Evolutionary conservation across 2,888 invertebrate genomes (phyloP).

Genomic region (Melikaiella ostensackeni): DNA sequence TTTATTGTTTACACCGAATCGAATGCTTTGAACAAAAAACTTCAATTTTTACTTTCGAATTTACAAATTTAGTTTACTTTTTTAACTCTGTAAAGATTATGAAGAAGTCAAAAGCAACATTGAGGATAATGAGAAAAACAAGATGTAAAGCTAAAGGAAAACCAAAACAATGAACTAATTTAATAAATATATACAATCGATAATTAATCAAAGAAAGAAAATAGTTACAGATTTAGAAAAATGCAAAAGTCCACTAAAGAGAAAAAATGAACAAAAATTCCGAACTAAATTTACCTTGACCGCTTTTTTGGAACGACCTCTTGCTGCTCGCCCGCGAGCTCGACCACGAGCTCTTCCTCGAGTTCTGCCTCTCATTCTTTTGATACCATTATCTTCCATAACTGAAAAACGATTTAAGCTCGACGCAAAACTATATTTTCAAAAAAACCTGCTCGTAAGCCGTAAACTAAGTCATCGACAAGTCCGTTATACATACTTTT

Average conservation of each 20-base stretch:
- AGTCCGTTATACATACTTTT: background rate
- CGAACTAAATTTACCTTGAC: constrained; percentile 79
- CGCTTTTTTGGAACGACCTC: constrained; percentile 87
- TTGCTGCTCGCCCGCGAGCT: constrained; percentile 83
- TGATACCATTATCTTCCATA: constrained; percentile 78
- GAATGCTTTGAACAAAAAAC: too few species aligned
- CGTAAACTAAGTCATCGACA: background rate
- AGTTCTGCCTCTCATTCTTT: constrained; percentile 86
- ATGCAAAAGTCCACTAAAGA: constrained; percentile 1
- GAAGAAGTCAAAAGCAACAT: too few species aligned
- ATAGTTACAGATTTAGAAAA: background rate
- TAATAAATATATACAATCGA: too few species aligned
- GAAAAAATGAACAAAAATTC: background rate
- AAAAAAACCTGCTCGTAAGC: background rate
- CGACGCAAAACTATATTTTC: background rate
- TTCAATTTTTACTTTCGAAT: too few species aligned
- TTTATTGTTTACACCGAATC: too few species aligned
- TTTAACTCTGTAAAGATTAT: too few species aligned
- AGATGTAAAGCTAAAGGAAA: too few species aligned
- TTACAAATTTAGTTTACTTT: too few species aligned
- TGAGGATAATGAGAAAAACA: too few species aligned
- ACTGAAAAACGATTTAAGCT: constrained; percentile 51
- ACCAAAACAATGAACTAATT: too few species aligned
- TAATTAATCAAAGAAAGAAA: background rate
- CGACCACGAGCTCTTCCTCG: constrained; percentile 89